Evolutionary conservation across 2,797 vertebrate genomes (phyloP).

Genomic region (Premnoplex brunnescens): DNA sequence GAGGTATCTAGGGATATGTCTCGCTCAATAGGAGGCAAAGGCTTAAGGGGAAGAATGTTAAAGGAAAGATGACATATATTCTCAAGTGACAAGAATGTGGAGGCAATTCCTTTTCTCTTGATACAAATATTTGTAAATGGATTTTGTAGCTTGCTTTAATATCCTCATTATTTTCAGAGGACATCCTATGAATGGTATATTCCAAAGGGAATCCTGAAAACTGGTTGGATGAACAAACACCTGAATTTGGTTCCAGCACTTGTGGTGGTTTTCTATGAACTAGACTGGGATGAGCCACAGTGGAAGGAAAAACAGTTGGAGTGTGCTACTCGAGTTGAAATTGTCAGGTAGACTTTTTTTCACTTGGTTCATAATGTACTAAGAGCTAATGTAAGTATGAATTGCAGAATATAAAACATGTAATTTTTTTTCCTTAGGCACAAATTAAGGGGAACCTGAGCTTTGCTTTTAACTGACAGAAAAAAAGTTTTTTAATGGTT

Average conservation of each 20-base stretch:
- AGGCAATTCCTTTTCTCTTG: not conserved
- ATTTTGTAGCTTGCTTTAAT: not conserved
- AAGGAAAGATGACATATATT: not conserved
- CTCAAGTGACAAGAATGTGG: not conserved
- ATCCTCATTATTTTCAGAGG: conserved; percentile 78
- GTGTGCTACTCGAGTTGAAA: conserved; percentile 96
- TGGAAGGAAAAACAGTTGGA: conserved; percentile 98
- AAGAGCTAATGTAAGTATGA: not conserved
- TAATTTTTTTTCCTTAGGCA: not conserved
- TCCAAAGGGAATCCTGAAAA: conserved; percentile 97
- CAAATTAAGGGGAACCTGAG: not conserved
- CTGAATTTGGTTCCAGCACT: conserved; percentile 94
- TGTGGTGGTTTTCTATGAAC: conserved; percentile 95
- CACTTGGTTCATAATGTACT: not conserved
- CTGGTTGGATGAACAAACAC: conserved; percentile 99
- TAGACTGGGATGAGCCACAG: conserved; percentile 97
- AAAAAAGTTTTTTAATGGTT: not conserved
- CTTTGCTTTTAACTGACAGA: not conserved
- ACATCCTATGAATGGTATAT: conserved; percentile 99
- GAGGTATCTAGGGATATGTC: not conserved
- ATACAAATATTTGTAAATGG: not conserved
- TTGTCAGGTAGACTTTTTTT: conserved; percentile 85
- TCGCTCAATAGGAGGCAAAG: not conserved
- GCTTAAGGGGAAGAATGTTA: not conserved
- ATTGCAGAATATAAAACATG: not conserved